These are phyloP conservation scores for Parotocinclus haroldoi DNA, from an alignment of 2,797 vertebrate species.

Conservation along the genomic window DNA sequence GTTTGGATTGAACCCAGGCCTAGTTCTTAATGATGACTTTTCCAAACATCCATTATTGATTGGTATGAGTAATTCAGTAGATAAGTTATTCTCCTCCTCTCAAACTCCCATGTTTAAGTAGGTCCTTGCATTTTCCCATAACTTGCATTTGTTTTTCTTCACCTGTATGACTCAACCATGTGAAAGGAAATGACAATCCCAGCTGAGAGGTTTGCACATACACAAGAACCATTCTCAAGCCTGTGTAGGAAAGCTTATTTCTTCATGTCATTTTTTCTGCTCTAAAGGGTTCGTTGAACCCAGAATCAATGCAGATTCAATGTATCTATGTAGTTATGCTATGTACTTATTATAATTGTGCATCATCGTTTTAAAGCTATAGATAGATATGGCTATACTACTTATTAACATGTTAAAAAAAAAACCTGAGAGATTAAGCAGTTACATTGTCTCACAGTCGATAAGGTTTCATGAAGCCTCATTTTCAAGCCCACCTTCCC, in stretches of 20 bases:
- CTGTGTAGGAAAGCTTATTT: constrained; percentile 44
- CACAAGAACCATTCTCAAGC: constrained; percentile 58
- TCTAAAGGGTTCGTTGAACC: neutral
- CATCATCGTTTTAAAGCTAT: no score
- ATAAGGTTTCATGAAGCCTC: constrained; percentile 60
- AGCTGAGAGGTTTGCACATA: constrained; percentile 65
- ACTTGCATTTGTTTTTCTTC: constrained; percentile 76
- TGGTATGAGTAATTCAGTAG: constrained; percentile 51
- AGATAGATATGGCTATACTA: no score
- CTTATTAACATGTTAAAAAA: no score
- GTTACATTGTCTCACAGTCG: constrained; percentile 37
- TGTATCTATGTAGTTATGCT: no score
- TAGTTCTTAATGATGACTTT: constrained; percentile 78
- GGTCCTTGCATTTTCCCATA: constrained; percentile 26
- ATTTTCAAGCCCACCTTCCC: constrained; percentile 66
- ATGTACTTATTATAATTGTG: no score
- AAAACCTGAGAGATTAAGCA: neutral
- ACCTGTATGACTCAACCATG: constrained; percentile 72
- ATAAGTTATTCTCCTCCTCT: neutral
- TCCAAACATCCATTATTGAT: constrained; percentile 68
- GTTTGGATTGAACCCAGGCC: constrained; percentile 57
- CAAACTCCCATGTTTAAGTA: neutral
- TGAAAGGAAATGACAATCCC: constrained; percentile 80
- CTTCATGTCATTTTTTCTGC: neutral
- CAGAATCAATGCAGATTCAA: no score